Evolutionary conservation across 2,888 invertebrate genomes (phyloP).

Genomic region (Dorcus parallelipipedus): DNA sequence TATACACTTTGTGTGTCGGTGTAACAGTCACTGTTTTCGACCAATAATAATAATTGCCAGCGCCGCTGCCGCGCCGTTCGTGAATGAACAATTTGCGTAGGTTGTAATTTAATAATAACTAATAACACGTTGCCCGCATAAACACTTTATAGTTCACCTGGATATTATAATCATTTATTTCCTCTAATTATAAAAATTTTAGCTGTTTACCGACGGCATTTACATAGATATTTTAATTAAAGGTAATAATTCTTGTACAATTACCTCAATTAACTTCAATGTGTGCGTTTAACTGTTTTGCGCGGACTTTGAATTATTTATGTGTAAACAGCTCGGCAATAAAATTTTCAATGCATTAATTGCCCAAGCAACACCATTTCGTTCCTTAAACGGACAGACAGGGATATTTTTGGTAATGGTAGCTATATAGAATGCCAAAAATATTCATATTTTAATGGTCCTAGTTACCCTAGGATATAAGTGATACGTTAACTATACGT

Average conservation of each 20-base stretch:
- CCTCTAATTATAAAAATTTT: constrained; percentile 12
- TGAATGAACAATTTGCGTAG: constrained; percentile 19
- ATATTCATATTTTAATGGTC: no score
- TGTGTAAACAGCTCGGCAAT: no score
- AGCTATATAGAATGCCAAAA: no score
- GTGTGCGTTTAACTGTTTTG: no score
- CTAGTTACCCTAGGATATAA: no score
- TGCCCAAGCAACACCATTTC: no score
- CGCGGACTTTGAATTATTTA: no score
- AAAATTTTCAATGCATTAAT: no score
- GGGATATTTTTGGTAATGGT: no score
- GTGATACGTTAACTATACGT: no score
- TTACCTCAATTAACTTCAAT: no score
- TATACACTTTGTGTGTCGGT: constrained; percentile 3
- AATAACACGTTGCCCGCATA: constrained; percentile 25
- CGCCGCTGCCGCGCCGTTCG: not conserved
- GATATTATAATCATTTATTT: constrained; percentile 19
- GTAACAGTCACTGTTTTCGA: constrained; percentile 5
- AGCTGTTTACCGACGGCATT: not conserved
- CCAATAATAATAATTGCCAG: constrained; percentile 8
- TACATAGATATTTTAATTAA: constrained; percentile 1
- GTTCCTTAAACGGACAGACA: no score
- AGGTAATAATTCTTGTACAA: not conserved
- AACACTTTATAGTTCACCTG: constrained; percentile 20
- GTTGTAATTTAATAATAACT: constrained; percentile 25